Base-by-base conservation (phyloP, 2,113 vertebrate genomes). In the Talpa occidentalis region DNA sequence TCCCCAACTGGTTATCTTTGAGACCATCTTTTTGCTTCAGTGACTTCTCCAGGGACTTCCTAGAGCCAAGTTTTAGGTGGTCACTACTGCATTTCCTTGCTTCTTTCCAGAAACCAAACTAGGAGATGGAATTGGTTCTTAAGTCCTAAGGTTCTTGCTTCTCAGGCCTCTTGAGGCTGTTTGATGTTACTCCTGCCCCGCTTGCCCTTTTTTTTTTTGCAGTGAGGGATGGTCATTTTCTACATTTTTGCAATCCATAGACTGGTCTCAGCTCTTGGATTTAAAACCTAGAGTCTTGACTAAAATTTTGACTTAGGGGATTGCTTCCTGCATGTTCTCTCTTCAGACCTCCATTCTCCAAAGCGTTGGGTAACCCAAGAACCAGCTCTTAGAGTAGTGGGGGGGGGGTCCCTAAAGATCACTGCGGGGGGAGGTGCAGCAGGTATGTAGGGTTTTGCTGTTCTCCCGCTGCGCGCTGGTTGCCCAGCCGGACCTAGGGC, bases 61-160 rank as follows among this genome's bases (percentile, higher is more conserved):
- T 84, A 86, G 2, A 90, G 87, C 79, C 37, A 91, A 56, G 64
- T 28, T 78, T 26, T 81, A 37, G 69, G 47, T 2, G 76, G 19
- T 78, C 35, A 92, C 32, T 66, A 22, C 42, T 67, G 26, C 26
- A 59, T 49, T 66, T 92, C 74, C 56, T 85, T 77, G 80, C 72
- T 95, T 79, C 79, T 77, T 84, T 90, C 76, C 60, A 93, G 91
- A 92, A 93, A 93, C 62, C 76, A 95, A 86, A 80, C 32, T 52
- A 70, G 77, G 42, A 87, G 56, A 85, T 78, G 37, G 44, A 81
- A 66, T 15, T 91, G 82, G 60, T 93, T 91, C 21, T 37, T 89
- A 70, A 21, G 73, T 32, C 30, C 52, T 72, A 60, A 93, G 22
- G 32, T 72, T 94, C 74, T 94, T 82, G 52, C 21, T 86, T 84